Evolutionary conservation across 2,113 vertebrate genomes (phyloP).

Genomic region (Pica pica): DNA sequence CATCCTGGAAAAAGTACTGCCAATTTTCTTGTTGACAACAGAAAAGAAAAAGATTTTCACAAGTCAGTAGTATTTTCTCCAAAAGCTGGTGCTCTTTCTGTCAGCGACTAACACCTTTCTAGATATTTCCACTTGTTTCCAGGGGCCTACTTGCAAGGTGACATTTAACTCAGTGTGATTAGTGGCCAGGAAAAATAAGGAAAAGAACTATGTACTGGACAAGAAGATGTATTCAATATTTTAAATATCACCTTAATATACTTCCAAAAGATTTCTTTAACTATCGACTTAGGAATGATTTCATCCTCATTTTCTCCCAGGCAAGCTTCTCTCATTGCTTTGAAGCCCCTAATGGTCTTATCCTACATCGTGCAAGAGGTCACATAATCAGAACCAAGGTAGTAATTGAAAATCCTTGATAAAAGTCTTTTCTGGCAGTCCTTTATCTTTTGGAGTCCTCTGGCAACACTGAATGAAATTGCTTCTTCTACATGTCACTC

Average conservation of each 20-base stretch:
- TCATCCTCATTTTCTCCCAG: neutral
- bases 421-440: neutral
- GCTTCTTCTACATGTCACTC: neutral
- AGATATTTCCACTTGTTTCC: neutral
- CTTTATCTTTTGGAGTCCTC: neutral
- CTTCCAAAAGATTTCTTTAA: neutral
- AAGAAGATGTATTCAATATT: neutral
- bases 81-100: neutral
- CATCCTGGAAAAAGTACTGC: neutral
- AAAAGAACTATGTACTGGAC: neutral
- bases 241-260: neutral
- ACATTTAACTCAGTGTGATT: neutral
- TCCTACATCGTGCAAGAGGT: neutral
- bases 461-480: accelerated
- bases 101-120: neutral
- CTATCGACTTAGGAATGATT: neutral
- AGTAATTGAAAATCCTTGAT: neutral
- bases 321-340: neutral
- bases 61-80: neutral
- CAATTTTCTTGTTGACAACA: neutral
- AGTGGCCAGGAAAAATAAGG: neutral
- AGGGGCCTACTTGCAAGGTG: neutral
- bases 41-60: neutral
- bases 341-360: neutral
- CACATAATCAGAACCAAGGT: neutral